Percentiles rank a stretch among this genome's conserved stretches.
These are phyloP conservation scores for Actinia tenebrosa DNA, from an alignment of 64 coral and sea anemone species.

Conservation along the genomic window DNA sequence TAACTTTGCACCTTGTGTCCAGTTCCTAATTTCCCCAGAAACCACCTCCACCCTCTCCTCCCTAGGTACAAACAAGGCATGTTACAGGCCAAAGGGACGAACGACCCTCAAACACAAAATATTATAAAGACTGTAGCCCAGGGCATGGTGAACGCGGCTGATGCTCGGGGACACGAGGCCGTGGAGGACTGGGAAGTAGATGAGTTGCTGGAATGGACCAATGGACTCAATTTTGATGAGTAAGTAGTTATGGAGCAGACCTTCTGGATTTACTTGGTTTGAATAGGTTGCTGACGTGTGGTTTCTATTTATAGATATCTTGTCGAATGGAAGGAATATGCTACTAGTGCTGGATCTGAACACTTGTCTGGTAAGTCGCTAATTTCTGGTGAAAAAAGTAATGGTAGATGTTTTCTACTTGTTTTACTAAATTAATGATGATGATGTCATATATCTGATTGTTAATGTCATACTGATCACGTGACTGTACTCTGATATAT, in stretches of 20 bases:
- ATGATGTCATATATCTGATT: no score
- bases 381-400: no score
- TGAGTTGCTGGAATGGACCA: constrained; percentile 94
- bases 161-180: constrained; percentile 61
- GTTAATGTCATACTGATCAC: no score
- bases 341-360: constrained; percentile 84
- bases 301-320: constrained; percentile 48
- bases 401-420: no score
- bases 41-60: background rate
- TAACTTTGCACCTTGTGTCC: no score
- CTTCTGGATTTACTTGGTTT: background rate
- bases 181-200: constrained; percentile 99
- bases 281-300: background rate
- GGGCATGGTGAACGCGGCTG: constrained; percentile 71
- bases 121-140: constrained; percentile 59
- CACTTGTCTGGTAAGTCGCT: constrained; percentile 58
- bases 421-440: no score
- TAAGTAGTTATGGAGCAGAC: constrained; percentile 20
- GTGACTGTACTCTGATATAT: no score
- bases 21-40: no score
- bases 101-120: constrained; percentile 40
- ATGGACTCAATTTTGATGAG: constrained; percentile 88
- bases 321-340: constrained; percentile 87
- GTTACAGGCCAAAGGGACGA: constrained; percentile 41
- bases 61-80: constrained; percentile 86